Evolutionary conservation across 2,888 invertebrate genomes (phyloP).

Genomic region (Parnassius apollo): DNA sequence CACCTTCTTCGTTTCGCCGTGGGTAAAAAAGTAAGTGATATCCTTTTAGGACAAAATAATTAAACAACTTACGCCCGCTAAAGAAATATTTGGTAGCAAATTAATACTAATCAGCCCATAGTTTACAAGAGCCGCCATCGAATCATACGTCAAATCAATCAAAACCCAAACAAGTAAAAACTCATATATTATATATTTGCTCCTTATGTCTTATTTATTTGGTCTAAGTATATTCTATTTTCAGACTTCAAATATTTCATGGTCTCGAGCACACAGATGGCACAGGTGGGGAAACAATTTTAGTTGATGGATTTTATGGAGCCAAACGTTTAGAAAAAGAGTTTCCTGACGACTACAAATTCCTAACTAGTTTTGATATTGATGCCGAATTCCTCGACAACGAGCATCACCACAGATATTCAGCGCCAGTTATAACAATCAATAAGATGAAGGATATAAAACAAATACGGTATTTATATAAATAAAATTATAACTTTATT

Average conservation of each 20-base stretch:
- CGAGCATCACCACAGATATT: constrained; percentile 79
- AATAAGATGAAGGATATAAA: constrained; percentile 79
- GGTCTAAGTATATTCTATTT: constrained; percentile 25
- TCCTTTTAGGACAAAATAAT: no score
- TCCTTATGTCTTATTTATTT: no score
- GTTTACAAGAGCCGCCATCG: no score
- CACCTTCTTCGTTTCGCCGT: no score
- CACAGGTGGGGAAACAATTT: constrained; percentile 86
- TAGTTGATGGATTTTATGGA: constrained; percentile 88
- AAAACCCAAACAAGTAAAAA: no score
- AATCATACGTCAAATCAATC: no score
- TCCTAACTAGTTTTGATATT: constrained; percentile 78
- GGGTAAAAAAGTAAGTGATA: no score
- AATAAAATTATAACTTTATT: no score
- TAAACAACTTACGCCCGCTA: no score
- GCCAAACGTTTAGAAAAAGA: constrained; percentile 78
- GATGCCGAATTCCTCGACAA: constrained; percentile 85
- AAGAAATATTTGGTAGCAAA: no score
- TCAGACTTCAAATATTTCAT: constrained; percentile 70
- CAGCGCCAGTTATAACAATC: constrained; percentile 81
- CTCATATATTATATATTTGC: no score
- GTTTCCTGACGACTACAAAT: constrained; percentile 79
- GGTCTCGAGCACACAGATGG: constrained; percentile 74
- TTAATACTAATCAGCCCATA: no score
- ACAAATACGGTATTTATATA: constrained; percentile 79